Percentiles rank a stretch among this genome's conserved stretches.
These are phyloP conservation scores for Dendroctonus ponderosae DNA, from an alignment of 1,140 invertebrate genomes.

Conservation along the genomic window DNA sequence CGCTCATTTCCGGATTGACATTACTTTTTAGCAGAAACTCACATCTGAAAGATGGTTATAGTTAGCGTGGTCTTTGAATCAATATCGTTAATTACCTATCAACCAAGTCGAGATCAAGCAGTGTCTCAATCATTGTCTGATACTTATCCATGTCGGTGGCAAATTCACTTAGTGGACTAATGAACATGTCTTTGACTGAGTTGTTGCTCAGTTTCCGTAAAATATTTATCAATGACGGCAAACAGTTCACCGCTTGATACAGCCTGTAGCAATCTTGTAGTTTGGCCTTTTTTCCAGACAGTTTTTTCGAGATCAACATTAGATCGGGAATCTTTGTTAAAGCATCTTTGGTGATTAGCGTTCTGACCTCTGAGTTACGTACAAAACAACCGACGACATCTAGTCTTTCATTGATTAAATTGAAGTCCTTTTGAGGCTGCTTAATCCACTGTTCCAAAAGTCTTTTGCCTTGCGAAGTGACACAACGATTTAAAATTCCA, in stretches of 20 bases:
- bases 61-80: not conserved
- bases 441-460: constrained; percentile 88
- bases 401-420: constrained; percentile 81
- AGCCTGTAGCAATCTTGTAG: constrained; percentile 84
- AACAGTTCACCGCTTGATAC: constrained; percentile 59
- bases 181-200: constrained; percentile 65
- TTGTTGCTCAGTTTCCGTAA: constrained; percentile 56
- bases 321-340: constrained; percentile 85
- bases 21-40: constrained; percentile 87
- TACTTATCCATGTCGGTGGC: constrained; percentile 78
- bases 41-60: constrained; percentile 51
- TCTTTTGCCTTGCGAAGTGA: constrained; percentile 75
- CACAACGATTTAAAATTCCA: constrained; percentile 81
- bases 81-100: constrained; percentile 51
- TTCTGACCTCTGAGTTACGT: constrained; percentile 67
- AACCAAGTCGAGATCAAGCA: constrained; percentile 82
- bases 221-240: constrained; percentile 35
- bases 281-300: constrained; percentile 76
- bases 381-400: constrained; percentile 82
- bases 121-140: constrained; percentile 85
- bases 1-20: constrained; percentile 82
- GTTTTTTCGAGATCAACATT: constrained; percentile 75
- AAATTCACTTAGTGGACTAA: constrained; percentile 68
- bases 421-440: constrained; percentile 80
- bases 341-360: constrained; percentile 75